phyloP scores from a whole-genome alignment of 2,797 vertebrate species.

The Eospalax fontanierii region DNA sequence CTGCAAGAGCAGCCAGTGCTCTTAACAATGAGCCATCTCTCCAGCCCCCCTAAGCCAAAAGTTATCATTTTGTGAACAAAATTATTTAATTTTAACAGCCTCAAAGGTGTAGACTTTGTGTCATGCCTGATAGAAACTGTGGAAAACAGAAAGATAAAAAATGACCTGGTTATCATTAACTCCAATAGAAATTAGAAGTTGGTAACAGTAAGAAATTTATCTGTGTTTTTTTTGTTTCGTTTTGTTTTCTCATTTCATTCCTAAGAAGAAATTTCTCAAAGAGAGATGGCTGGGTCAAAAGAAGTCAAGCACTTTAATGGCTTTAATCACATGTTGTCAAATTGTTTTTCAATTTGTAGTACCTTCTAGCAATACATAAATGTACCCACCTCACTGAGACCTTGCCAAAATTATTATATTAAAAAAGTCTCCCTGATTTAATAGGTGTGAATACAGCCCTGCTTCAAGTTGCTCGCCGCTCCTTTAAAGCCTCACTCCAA shows the following conservation, averaged over 20 bases:
- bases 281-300: background rate
- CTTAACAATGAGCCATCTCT: no score
- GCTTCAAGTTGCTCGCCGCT: background rate
- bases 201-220: background rate
- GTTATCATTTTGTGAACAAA: background rate
- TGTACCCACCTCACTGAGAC: slow-evolving; percentile 4
- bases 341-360: background rate
- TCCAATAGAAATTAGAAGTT: background rate
- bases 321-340: background rate
- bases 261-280: slow-evolving; percentile 35
- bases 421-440: background rate
- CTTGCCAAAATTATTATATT: background rate
- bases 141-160: background rate
- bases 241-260: background rate
- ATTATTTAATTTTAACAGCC: background rate
- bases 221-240: background rate
- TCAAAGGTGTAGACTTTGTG: background rate
- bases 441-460: background rate
- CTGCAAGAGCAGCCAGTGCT: no score
- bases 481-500: background rate
- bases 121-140: background rate
- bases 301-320: background rate
- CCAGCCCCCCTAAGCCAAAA: no score
- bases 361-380: background rate
- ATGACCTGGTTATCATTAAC: background rate